Evolutionary conservation across 2,888 invertebrate genomes (phyloP).

Genomic region (Hyposoter dolosus): DNA sequence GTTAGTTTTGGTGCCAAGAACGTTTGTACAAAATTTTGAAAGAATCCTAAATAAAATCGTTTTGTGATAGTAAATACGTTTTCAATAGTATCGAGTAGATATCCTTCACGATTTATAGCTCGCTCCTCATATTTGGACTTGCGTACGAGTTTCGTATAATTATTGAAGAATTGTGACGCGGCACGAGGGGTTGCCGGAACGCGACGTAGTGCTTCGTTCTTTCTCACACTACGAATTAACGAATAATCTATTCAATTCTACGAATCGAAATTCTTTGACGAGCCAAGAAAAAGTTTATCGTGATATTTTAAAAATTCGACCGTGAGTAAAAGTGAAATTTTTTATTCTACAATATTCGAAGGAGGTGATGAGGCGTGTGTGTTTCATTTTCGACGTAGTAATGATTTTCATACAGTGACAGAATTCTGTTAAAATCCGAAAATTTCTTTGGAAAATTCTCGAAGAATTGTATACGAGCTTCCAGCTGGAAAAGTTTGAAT

Average conservation of each 20-base stretch:
- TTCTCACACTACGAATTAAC: neutral
- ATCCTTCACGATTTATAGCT: neutral
- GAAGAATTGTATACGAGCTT: neutral
- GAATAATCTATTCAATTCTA: neutral
- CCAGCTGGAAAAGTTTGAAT: neutral
- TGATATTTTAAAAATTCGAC: neutral
- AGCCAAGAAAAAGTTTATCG: neutral
- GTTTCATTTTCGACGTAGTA: no score
- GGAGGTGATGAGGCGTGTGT: neutral
- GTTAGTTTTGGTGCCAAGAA: no score
- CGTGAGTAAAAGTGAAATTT: neutral
- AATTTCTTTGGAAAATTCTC: neutral
- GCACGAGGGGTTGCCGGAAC: neutral
- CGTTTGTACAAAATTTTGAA: no score
- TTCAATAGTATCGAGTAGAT: slow-evolving; percentile 35
- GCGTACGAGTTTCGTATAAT: slow-evolving; percentile 25
- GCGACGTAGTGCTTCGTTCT: neutral
- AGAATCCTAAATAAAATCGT: no score
- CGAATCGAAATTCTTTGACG: neutral
- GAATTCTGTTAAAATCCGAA: no score
- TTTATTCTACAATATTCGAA: neutral
- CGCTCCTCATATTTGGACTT: neutral
- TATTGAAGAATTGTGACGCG: neutral
- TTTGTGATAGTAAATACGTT: no score
- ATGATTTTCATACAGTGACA: no score